Base-by-base conservation (phyloP, 1,140 invertebrate genomes). In the Kradibia gibbosae region DNA sequence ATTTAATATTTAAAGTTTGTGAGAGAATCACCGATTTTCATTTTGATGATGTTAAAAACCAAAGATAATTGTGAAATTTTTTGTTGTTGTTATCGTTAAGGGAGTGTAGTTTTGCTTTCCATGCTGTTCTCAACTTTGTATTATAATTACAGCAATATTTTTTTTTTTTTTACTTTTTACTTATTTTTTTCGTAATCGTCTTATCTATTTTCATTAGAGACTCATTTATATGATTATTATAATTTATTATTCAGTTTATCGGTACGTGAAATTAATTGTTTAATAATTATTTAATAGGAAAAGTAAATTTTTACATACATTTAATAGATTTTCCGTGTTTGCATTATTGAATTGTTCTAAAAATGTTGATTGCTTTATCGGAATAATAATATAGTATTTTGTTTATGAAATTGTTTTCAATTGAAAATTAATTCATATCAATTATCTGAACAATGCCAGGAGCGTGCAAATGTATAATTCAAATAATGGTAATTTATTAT, bases 81-180 rank as follows among this genome's bases (percentile, higher is more conserved):
- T 78, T 48, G n/a, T n/a, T n/a, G n/a, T 70, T 48, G 25, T 67
- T 70, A 70, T 22, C 15, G n/a, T 8, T n/a, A 10, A 62, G 50
- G 25, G 45, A 65, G 31, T 48, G 20, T 31, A 17, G 60, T 39
- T 39, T 42, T 60, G 22, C 53, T 39, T 22, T 8, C 25, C n/a
- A 17, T 22, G 50, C 36, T 10, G 45, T 60, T 57, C 36, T 42
- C 20, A n/a, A 62, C 36, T 71, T 28, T 45, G 13, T n/a, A 31
- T 77, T 48, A 45, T 28, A 50, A 48, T 50, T 53, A 28, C 50
- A n/a, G 75, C 57, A 48, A 4, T 8, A 25, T 45, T 25, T 77
- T 4, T 65, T 45, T 11, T 62, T 34, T 76, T 62, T 20, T 62
- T 36, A 45, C 76, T 78, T 78, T 78, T 62, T 78, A 78, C 31